Evolutionary conservation across 2,888 invertebrate species (phyloP).

Genomic region (Macaria liturata): DNA sequence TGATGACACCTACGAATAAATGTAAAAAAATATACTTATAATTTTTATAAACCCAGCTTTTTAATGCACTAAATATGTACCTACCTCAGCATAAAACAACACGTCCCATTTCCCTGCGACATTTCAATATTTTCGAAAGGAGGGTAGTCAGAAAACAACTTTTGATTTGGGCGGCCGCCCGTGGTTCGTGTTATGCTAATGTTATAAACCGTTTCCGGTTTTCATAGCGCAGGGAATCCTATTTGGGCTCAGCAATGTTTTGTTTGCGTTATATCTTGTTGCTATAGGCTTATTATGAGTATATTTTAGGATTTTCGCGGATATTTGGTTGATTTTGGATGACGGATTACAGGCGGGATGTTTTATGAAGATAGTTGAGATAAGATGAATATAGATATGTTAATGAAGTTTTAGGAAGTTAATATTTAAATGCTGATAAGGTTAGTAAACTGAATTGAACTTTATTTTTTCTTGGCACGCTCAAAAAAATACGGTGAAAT

Average conservation of each 20-base stretch:
- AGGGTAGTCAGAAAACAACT: conserved; percentile 52
- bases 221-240: conserved; percentile 37
- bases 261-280: conserved; percentile 42
- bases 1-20: too few relatives aligned
- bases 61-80: background rate
- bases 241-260: conserved; percentile 41
- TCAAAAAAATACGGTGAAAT: too few relatives aligned
- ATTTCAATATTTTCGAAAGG: conserved; percentile 22
- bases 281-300: conserved; percentile 24
- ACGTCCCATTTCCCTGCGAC: conserved; percentile 4
- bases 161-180: conserved; percentile 56
- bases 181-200: conserved; percentile 50
- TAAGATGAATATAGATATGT: too few relatives aligned
- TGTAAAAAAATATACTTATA: too few relatives aligned
- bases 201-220: conserved; percentile 42
- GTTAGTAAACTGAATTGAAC: too few relatives aligned
- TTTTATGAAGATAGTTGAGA: too few relatives aligned
- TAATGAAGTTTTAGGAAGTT: too few relatives aligned
- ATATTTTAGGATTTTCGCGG: conserved; percentile 3
- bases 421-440: too few relatives aligned
- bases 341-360: too few relatives aligned
- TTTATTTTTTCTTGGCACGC: too few relatives aligned
- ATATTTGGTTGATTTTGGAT: background rate
- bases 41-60: too few relatives aligned
- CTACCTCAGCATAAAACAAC: background rate